Evolutionary conservation across 1,140 invertebrate genomes (phyloP).

Genomic region (Drosophila sechellia): DNA sequence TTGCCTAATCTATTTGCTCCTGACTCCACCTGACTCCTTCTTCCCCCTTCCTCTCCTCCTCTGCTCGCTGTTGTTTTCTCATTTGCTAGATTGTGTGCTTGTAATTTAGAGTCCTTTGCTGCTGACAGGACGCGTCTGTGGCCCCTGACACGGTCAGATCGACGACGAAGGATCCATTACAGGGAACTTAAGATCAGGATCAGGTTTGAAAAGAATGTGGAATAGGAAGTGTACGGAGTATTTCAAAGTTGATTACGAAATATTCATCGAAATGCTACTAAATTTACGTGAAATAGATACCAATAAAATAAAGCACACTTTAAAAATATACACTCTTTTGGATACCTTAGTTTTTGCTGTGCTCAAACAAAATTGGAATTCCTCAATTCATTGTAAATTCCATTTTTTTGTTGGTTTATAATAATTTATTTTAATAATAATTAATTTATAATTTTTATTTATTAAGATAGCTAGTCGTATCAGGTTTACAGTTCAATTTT

Average conservation of each 20-base stretch:
- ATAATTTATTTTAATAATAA: too few relatives aligned
- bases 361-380: too few relatives aligned
- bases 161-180: background rate
- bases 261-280: background rate
- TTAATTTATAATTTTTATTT: too few relatives aligned
- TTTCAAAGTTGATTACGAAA: background rate
- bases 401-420: too few relatives aligned
- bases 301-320: too few relatives aligned
- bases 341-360: too few relatives aligned
- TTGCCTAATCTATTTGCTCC: slow-evolving; percentile 79
- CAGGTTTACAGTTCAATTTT: too few relatives aligned
- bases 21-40: slow-evolving; percentile 43
- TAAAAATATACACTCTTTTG: too few relatives aligned
- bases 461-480: too few relatives aligned
- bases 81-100: slow-evolving; percentile 35
- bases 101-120: slow-evolving; percentile 72
- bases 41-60: background rate
- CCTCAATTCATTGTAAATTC: too few relatives aligned
- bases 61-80: slow-evolving; percentile 16
- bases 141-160: slow-evolving; percentile 18
- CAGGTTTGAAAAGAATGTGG: background rate
- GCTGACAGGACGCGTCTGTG: slow-evolving; percentile 72
- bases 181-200: background rate
- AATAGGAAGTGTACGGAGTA: too few relatives aligned
- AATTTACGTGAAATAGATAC: too few relatives aligned